These are phyloP conservation scores for Elachura formosa DNA, from an alignment of 2,113 vertebrate genomes.

Conservation along the genomic window DNA sequence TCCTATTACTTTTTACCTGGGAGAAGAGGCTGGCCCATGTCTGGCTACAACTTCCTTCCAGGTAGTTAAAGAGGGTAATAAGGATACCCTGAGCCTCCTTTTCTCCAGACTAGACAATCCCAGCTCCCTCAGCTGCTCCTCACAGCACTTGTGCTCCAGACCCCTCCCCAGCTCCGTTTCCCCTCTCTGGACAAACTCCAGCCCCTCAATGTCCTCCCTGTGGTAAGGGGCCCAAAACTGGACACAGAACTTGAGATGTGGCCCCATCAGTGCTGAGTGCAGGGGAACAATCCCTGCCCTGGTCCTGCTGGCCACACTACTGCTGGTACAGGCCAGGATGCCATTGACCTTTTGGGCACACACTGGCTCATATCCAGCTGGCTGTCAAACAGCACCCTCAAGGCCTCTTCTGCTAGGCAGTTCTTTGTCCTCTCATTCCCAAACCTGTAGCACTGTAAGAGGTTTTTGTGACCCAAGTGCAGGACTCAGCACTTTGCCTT, in stretches of 20 bases:
- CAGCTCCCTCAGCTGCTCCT: not conserved
- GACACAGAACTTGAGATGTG: rapidly evolving
- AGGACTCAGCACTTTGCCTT: rapidly evolving
- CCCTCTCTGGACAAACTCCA: rapidly evolving
- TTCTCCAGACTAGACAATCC: not conserved
- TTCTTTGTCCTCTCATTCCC: not conserved
- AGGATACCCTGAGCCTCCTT: not conserved
- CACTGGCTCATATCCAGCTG: rapidly evolving
- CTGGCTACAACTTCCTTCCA: not conserved
- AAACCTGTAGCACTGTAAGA: not conserved
- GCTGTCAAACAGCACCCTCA: rapidly evolving
- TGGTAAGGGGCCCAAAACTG: rapidly evolving
- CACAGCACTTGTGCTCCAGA: not conserved
- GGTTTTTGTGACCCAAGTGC: not conserved
- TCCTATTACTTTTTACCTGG: not conserved
- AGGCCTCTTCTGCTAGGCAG: not conserved
- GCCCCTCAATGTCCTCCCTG: not conserved
- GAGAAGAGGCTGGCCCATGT: not conserved
- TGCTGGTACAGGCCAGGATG: not conserved
- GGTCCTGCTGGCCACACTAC: not conserved
- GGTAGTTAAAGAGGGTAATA: not conserved
- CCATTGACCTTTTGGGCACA: rapidly evolving
- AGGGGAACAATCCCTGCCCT: not conserved
- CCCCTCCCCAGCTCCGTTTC: rapidly evolving
- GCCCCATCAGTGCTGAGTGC: rapidly evolving